Evolutionary conservation across 2,113 vertebrate species (phyloP), one percentile per base, ranked within the genome.

Genomic region (Sorex fumeus): DNA sequence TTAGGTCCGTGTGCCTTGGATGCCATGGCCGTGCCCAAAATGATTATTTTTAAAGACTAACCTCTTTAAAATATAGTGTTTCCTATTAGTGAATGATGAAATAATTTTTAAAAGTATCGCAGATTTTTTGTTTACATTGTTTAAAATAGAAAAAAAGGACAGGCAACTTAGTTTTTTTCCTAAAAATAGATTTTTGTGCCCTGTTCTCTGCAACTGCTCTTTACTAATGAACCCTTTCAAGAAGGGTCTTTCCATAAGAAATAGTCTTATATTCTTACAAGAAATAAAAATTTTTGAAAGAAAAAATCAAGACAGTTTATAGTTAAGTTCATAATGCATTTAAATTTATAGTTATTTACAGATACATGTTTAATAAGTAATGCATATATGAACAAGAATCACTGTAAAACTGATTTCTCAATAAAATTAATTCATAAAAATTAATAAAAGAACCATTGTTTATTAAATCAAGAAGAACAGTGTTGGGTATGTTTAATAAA

Each of bases 151-250:
- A 23, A 60, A 53, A 60, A 50, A 47, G 11, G 2, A 43, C 45
- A 13, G 8, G 1, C 36, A 23, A 47, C 11, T 43, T 85, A n/a
- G 13, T 47, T 53, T 80, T 80, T 72, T 85, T 53, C 84, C 85
- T 82, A 70, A 88, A 78, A 80, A 40, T 12, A 71, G 47, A 50
- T 50, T 11, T 74, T 60, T 27, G 3, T 80, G 8, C 28, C 67
- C 89, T 40, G 2, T 62, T 76, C 23, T 66, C 16, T 69, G 7
- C 40, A 3, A 40, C 88, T 23, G 75, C 27, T 80, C 21, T 71
- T 80, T 81, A 50, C n/a, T 75, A 88, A 75, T 0, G 57, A 19
- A 23, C 57, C 25, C 88, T 88, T 85, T 91, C 45, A 86, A 86
- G 13, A 16, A 78, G 11, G 28, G 43, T 5, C 15, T 32, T 80